Base-by-base conservation (phyloP, 2,888 invertebrate genomes). In the Cheilosia impressa region DNA sequence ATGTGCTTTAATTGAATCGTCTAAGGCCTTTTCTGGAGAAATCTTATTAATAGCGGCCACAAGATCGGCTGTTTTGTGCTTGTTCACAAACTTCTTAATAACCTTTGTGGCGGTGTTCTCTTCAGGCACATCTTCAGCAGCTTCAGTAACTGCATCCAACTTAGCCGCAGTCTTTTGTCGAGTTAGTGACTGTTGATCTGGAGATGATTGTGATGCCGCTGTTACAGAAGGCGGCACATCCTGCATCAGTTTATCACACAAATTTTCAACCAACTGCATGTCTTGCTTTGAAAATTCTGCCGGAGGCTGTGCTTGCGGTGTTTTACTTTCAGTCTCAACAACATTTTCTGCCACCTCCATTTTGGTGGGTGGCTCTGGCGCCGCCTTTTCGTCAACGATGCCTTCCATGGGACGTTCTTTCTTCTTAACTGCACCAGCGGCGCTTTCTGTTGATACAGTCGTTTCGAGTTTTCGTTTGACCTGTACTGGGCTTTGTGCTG, bases 381-480 rank as follows among this genome's bases (percentile, higher is more conserved):
- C 60, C 55, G 66, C 41, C n/a, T 81, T 53, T 62, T 88, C 68
- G 13, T 81, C 88, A 34, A 87, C 88, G 50, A 88, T 83, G 41
- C 90, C 88, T 85, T 90, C 89, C 22, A 90, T 89, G 5, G 90
- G 90, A 87, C 94, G 94, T 89, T 95, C 95, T 92, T 96, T 96
- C 92, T 96, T 94, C 88, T 94, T 93, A 68, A 94, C 93, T 19
- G 92, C 92, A 6, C 92, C 93, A 58, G 92, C 91, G 2, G 93
- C 93, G 89, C 94, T 94, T 92, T 94, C 96, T 87, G 95, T 95
- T 53, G 96, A 96, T 88, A 95, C 94, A n/a, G 96, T 95, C 31
- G 94, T 94, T 91, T 96, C 96, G 68, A 96, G 92, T 90, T 96
- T 96, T 68, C 96, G 93, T 91, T 96, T 96, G 66, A 95, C 94